A percentile compares a stretch with the other conserved stretches of the same genome.
Conservation (phyloP, 1,140 invertebrate species). For the Drosophila bipectinata region DNA sequence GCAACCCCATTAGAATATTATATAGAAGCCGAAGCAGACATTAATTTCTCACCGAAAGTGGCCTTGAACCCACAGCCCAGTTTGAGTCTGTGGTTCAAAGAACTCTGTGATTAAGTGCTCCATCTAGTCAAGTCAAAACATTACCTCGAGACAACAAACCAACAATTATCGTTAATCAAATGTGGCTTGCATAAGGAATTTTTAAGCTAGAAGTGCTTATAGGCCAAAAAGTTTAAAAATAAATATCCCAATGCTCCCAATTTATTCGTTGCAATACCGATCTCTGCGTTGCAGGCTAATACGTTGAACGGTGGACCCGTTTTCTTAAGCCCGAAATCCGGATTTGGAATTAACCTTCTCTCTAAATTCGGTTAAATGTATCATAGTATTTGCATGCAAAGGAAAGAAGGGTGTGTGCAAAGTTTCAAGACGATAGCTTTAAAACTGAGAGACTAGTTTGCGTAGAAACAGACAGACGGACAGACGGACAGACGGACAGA, state of each 20-base stretch:
- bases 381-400: constrained; percentile 35
- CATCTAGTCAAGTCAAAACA: constrained; percentile 13
- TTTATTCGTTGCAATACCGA: background rate
- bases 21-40: background rate
- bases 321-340: background rate
- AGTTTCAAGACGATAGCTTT: too few relatives aligned
- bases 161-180: background rate
- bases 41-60: background rate
- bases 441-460: too few relatives aligned
- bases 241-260: background rate
- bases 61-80: constrained; percentile 25
- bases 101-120: constrained; percentile 14
- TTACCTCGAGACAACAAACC: constrained; percentile 8
- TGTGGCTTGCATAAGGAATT: constrained; percentile 5
- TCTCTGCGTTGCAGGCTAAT: too few relatives aligned
- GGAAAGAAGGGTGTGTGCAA: too few relatives aligned
- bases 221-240: background rate
- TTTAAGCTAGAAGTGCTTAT: background rate
- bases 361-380: constrained; percentile 37
- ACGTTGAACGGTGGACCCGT: too few relatives aligned
- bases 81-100: constrained; percentile 10
- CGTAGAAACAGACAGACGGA: too few relatives aligned
- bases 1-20: background rate
- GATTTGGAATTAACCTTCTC: constrained; percentile 14
- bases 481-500: too few relatives aligned